Evolutionary conservation across 2,113 vertebrate species (phyloP).

Genomic region (Dasyprocta punctata): DNA sequence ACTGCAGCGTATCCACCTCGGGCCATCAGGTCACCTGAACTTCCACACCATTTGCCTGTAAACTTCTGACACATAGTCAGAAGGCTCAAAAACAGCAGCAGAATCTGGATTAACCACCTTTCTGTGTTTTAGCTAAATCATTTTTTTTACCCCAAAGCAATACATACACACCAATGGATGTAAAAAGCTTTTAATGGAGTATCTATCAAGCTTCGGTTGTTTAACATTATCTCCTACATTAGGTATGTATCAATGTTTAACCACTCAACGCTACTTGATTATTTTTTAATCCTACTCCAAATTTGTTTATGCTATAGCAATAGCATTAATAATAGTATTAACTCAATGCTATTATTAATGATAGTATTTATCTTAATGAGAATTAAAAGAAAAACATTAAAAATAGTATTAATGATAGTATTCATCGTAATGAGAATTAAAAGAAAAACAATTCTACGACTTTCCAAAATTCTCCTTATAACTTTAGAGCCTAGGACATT

Average conservation of each 20-base stretch:
- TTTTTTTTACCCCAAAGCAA: not conserved
- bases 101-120: not conserved
- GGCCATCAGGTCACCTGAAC: not conserved
- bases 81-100: not conserved
- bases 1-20: not conserved
- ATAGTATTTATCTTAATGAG: too few relatives aligned
- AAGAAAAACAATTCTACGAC: not conserved
- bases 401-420: not conserved
- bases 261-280: not conserved
- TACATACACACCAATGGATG: not conserved
- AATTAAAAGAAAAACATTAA: too few relatives aligned
- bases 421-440: constrained; percentile 26
- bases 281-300: not conserved
- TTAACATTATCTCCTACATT: not conserved
- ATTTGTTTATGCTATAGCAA: not conserved
- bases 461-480: constrained; percentile 13
- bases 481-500: not conserved
- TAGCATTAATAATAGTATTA: not conserved
- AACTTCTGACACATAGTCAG: not conserved
- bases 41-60: not conserved
- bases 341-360: too few relatives aligned
- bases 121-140: not conserved
- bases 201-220: not conserved
- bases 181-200: not conserved
- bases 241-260: not conserved